Evolutionary conservation across 2,113 vertebrate species (phyloP), one percentile per base, ranked within the genome.

Genomic region (Fulmarus glacialis): DNA sequence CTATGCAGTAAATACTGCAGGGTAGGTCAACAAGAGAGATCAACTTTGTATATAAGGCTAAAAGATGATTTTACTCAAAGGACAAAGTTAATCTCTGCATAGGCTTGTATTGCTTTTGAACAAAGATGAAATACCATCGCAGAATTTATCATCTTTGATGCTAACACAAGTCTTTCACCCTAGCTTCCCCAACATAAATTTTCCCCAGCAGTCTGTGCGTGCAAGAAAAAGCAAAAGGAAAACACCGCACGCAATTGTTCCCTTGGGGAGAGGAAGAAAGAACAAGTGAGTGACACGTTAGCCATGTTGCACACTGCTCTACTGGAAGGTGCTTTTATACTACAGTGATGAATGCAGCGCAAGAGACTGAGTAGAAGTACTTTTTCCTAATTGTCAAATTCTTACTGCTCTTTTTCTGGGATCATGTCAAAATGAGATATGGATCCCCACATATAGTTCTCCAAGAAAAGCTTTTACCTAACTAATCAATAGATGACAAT

Each of bases 261-360:
- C 36, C 21, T 30, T 48, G 43, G 32, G n/a, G 11, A 87, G 55
- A 62, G 34, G 68, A 74, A 75, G 50, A 62, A 74, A 72, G 42
- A 43, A 59, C 7, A 52, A 77, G 32, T 0, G 0, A 23, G 30
- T 80, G 47, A 83, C 29, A 17, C 0, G 4, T 56, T 67, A 78
- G 38, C 21, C 6, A 3, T 7, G 23, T 63, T 45, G 15, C 26
- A 83, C 78, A 40, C 18, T 59, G 11, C 45, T 58, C 20, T 55
- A 6, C n/a, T 80, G 63, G 42, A 89, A 71, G 17, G 26, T 55
- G 11, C 13, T 93, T 22, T 60, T 21, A 48, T 63, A 15, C 34
- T 38, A 4, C 6, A 67, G 22, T 24, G 27, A 43, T 72, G 59
- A 58, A 55, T 0, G 4, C 27, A 66, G 22, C 19, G 6, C 7